These are phyloP conservation scores for Clunio marinus DNA, from an alignment of 2,888 invertebrate species.

Conservation along the genomic window DNA sequence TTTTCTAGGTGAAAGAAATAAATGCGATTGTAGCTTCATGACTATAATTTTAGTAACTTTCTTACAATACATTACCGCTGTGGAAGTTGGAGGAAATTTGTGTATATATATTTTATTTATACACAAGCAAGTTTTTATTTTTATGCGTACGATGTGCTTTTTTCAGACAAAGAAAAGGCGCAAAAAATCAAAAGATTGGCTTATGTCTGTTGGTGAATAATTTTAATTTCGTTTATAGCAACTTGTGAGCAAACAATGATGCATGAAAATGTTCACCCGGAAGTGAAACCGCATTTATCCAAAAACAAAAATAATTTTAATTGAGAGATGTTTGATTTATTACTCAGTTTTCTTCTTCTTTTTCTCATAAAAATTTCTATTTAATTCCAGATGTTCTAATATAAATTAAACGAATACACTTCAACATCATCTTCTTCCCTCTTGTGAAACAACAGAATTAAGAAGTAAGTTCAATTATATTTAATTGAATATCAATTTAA, in stretches of 20 bases:
- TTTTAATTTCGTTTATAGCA: background rate
- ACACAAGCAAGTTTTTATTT: background rate
- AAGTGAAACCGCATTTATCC: background rate
- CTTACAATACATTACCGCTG: background rate
- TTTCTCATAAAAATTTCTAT: background rate
- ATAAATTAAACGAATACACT: no score
- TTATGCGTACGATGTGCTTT: background rate
- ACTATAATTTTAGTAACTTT: background rate
- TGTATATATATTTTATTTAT: background rate
- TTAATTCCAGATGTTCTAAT: no score
- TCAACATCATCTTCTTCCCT: no score
- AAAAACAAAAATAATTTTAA: background rate
- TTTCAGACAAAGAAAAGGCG: conserved; percentile 10
- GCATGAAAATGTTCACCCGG: background rate
- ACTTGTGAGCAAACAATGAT: background rate
- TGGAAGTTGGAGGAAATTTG: background rate
- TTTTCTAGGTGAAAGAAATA: no score
- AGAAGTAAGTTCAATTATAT: no score
- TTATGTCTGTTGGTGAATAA: background rate
- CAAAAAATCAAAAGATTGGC: background rate
- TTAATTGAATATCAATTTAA: background rate
- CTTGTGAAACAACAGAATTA: no score
- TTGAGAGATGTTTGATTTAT: background rate
- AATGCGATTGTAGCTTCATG: no score
- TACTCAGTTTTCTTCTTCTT: background rate